These are phyloP conservation scores for Gymnogyps californianus DNA, from an alignment of 2,113 vertebrate genomes.

Conservation along the genomic window DNA sequence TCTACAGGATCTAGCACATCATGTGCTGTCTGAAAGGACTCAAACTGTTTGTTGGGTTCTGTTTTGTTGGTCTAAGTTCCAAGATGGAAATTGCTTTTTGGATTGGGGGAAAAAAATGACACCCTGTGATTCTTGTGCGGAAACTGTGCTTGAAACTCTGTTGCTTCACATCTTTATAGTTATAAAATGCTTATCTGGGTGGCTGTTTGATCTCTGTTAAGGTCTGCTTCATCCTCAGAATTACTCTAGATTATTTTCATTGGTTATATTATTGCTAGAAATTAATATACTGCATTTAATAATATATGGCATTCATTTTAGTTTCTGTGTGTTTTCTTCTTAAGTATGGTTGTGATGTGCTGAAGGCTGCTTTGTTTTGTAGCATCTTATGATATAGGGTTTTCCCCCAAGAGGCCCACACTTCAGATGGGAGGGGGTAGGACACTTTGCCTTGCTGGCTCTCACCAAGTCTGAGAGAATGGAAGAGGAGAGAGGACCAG, in stretches of 20 bases:
- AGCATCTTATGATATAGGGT: fast-evolving
- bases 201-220: not conserved
- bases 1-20: not conserved
- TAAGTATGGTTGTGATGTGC: not conserved
- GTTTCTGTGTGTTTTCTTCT: not conserved
- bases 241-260: not conserved
- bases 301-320: not conserved
- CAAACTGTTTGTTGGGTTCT: not conserved
- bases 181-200: not conserved
- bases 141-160: not conserved
- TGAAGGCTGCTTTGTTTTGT: not conserved
- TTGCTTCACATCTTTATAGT: not conserved
- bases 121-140: not conserved
- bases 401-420: not conserved
- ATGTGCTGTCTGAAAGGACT: not conserved
- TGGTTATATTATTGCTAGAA: not conserved
- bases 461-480: not conserved
- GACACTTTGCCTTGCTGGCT: not conserved
- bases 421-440: fast-evolving
- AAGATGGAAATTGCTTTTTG: not conserved
- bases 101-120: not conserved
- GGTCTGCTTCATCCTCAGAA: not conserved
- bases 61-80: not conserved
- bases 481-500: not conserved
- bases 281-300: not conserved